phyloP scores from a whole-genome alignment of 2,888 invertebrate species.

The Masnerella sp. region DNA sequence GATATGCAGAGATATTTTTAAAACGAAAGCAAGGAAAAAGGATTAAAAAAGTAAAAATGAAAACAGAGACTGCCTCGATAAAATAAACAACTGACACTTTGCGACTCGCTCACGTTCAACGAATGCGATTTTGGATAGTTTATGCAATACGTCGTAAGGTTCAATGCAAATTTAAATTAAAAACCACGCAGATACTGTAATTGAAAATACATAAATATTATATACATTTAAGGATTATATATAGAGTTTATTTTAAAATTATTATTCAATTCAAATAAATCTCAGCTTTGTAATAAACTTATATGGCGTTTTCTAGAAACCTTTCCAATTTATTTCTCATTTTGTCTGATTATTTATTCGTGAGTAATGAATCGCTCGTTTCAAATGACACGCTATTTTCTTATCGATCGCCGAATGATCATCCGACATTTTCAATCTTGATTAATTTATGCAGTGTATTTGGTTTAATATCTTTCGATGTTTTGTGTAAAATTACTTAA shows the following conservation, averaged over 20 bases:
- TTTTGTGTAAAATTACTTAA: too few relatives aligned
- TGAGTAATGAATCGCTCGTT: too few relatives aligned
- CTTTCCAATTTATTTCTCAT: not conserved
- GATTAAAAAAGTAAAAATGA: slow-evolving; percentile 18
- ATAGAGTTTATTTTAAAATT: slow-evolving; percentile 76
- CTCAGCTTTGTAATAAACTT: slow-evolving; percentile 72
- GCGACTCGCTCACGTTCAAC: slow-evolving; percentile 41
- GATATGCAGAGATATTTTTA: slow-evolving; percentile 43
- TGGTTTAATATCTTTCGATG: too few relatives aligned
- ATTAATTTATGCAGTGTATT: too few relatives aligned
- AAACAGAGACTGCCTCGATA: slow-evolving; percentile 38
- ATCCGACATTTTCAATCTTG: too few relatives aligned
- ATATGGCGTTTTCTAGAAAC: not conserved
- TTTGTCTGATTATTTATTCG: too few relatives aligned
- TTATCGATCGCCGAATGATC: too few relatives aligned
- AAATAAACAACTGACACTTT: slow-evolving; percentile 22
- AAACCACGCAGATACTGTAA: slow-evolving; percentile 53
- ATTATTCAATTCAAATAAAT: slow-evolving; percentile 75
- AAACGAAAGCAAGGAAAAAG: slow-evolving; percentile 16
- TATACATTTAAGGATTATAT: slow-evolving; percentile 70
- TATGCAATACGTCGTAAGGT: slow-evolving; percentile 49
- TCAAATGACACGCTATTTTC: too few relatives aligned
- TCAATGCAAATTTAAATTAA: slow-evolving; percentile 20
- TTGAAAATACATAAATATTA: slow-evolving; percentile 61
- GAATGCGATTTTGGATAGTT: slow-evolving; percentile 47